These are phyloP conservation scores for Gallirallus australis DNA, from an alignment of 2,797 vertebrate genomes.

Conservation along the genomic window DNA sequence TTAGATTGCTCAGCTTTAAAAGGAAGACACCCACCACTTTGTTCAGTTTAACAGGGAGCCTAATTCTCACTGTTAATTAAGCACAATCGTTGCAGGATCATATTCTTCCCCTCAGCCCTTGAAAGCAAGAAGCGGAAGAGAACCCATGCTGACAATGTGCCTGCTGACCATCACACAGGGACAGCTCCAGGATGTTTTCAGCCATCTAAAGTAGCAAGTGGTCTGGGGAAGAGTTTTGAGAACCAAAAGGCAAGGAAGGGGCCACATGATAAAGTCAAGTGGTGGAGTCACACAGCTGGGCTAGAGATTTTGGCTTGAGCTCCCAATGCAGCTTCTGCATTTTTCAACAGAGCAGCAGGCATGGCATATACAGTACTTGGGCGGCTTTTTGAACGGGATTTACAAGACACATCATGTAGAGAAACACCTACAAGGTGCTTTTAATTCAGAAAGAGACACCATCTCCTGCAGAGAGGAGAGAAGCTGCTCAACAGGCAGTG, in stretches of 20 bases:
- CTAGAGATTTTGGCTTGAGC: not conserved
- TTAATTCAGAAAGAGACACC: not conserved
- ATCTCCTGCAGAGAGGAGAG: not conserved
- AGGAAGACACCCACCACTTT: not conserved
- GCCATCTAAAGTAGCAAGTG: not conserved
- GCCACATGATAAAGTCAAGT: not conserved
- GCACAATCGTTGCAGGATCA: not conserved
- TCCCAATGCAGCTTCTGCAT: not conserved
- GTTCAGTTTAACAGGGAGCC: not conserved
- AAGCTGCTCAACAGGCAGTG: not conserved
- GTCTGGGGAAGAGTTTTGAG: not conserved
- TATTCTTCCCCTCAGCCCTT: not conserved
- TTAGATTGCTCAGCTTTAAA: not conserved
- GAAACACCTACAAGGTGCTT: not conserved
- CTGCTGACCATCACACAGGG: accelerated
- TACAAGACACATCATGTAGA: not conserved
- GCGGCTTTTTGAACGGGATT: not conserved
- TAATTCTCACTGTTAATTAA: not conserved
- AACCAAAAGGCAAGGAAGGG: not conserved
- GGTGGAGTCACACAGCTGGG: not conserved
- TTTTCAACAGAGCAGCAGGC: not conserved
- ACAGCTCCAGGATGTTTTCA: not conserved
- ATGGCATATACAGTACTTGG: not conserved
- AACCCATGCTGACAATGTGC: not conserved
- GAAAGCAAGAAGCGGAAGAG: not conserved